Evolutionary conservation across 2,888 invertebrate species (phyloP).

Genomic region (Asteroscopus sphinx): DNA sequence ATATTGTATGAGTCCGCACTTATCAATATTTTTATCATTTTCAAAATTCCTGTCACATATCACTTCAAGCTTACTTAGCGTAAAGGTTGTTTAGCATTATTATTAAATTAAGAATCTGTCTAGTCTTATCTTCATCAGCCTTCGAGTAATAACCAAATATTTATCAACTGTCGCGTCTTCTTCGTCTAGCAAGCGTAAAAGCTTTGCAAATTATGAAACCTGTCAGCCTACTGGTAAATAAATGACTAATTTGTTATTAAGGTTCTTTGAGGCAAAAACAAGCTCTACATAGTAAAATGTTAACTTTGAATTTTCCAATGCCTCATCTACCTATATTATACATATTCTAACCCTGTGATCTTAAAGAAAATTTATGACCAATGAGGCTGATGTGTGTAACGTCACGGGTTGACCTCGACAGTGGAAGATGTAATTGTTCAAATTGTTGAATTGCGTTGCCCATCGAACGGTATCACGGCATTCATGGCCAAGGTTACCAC

Average conservation of each 20-base stretch:
- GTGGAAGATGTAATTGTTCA: conserved; percentile 83
- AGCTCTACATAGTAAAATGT: conserved; percentile 2
- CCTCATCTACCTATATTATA: conserved; percentile 15
- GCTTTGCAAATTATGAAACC: conserved; percentile 1
- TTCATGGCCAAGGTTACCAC: not conserved
- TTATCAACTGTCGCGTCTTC: conserved; percentile 47
- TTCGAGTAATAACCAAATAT: conserved; percentile 67
- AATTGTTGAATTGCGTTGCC: conserved; percentile 83
- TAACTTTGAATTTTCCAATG: conserved; percentile 27
- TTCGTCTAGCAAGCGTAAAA: conserved; percentile 7
- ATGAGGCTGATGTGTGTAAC: conserved; percentile 53
- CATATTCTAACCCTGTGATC: conserved; percentile 21
- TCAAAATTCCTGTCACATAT: conserved; percentile 14
- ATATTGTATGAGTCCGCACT: conserved; percentile 12
- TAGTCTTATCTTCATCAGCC: conserved; percentile 73
- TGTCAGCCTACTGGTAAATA: not conserved
- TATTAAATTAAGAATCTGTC: conserved; percentile 36
- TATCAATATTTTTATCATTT: conserved; percentile 24
- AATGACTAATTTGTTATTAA: conserved; percentile 19
- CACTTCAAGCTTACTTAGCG: not conserved
- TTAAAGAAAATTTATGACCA: conserved; percentile 45
- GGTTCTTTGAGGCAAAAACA: conserved; percentile 12
- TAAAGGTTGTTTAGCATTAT: conserved; percentile 35
- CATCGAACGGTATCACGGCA: conserved; percentile 81
- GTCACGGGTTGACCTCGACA: conserved; percentile 77